phyloP scores from a whole-genome alignment of 2,113 vertebrate genomes.

The Hippocampus abdominalis region DNA sequence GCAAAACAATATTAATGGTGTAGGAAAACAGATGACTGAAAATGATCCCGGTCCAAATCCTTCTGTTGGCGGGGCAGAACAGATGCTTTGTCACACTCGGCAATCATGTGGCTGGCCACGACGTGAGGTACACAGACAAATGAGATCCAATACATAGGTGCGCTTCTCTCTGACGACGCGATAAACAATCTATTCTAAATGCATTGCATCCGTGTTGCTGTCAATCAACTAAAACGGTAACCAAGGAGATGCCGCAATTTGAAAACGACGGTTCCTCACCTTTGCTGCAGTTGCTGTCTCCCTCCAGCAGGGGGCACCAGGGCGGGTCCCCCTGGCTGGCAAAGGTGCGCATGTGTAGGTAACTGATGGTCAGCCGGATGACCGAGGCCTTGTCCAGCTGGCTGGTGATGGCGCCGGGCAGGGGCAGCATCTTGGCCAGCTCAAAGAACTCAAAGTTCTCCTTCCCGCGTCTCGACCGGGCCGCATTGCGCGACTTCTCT shows the following conservation, averaged over 20 bases:
- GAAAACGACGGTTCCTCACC: constrained; percentile 51
- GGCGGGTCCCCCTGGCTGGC: constrained; percentile 83
- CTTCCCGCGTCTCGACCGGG: constrained; percentile 86
- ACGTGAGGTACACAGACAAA: background rate
- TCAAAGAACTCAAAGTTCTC: constrained; percentile 93
- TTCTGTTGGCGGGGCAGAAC: constrained; percentile 17
- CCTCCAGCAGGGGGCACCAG: constrained; percentile 78
- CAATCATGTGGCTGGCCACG: too few species aligned
- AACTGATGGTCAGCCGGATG: constrained; percentile 88
- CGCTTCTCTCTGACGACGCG: too few species aligned
- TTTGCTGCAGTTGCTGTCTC: constrained; percentile 74
- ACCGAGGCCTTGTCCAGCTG: constrained; percentile 90
- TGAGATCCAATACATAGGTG: background rate
- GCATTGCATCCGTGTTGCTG: constrained; percentile 1
- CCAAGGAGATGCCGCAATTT: background rate
- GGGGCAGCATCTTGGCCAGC: constrained; percentile 85
- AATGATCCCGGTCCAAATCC: constrained; percentile 32
- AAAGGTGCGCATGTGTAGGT: constrained; percentile 87
- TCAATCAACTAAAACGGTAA: background rate
- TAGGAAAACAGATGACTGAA: constrained; percentile 21
- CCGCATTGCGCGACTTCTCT: constrained; percentile 88
- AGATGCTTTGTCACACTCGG: background rate
- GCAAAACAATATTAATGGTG: constrained; percentile 29
- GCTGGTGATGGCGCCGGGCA: constrained; percentile 88
- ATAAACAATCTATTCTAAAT: background rate